Evolutionary conservation across 2,797 vertebrate species (phyloP).

Genomic region (Epinephelus malabaricus): DNA sequence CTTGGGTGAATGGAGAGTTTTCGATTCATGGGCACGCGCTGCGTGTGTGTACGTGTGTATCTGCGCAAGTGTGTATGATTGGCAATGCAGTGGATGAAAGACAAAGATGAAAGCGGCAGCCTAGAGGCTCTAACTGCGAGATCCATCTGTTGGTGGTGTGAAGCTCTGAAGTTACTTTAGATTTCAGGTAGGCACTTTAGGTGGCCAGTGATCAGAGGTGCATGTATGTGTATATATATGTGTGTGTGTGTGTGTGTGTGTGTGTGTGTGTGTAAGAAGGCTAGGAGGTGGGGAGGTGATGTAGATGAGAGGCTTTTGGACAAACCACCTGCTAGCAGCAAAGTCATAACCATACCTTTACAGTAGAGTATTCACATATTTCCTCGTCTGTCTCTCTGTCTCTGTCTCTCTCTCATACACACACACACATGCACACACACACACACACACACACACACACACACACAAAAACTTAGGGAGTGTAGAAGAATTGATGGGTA

Average conservation of each 20-base stretch:
- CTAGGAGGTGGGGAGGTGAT: constrained; percentile 1
- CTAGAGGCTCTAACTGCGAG: constrained; percentile 66
- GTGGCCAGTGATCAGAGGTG: constrained; percentile 37
- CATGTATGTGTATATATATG: background rate
- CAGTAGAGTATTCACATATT: too few relatives aligned
- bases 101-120: constrained; percentile 83
- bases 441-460: too few relatives aligned
- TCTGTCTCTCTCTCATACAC: too few relatives aligned
- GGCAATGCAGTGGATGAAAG: constrained; percentile 73
- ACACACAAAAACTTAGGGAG: too few relatives aligned
- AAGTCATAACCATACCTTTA: background rate
- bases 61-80: constrained; percentile 36
- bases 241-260: constrained; percentile 7
- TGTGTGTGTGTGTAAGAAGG: constrained; percentile 22
- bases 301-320: constrained; percentile 27
- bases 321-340: constrained; percentile 18
- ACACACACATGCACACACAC: too few relatives aligned
- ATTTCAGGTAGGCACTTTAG: constrained; percentile 55
- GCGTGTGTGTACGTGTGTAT: constrained; percentile 9
- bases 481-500: too few relatives aligned
- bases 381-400: too few relatives aligned
- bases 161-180: constrained; percentile 68
- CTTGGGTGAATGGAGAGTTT: constrained; percentile 72
- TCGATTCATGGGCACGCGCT: constrained; percentile 40
- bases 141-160: constrained; percentile 75